phyloP scores from a whole-genome alignment of 2,113 vertebrate genomes.

The Candoia aspera region DNA sequence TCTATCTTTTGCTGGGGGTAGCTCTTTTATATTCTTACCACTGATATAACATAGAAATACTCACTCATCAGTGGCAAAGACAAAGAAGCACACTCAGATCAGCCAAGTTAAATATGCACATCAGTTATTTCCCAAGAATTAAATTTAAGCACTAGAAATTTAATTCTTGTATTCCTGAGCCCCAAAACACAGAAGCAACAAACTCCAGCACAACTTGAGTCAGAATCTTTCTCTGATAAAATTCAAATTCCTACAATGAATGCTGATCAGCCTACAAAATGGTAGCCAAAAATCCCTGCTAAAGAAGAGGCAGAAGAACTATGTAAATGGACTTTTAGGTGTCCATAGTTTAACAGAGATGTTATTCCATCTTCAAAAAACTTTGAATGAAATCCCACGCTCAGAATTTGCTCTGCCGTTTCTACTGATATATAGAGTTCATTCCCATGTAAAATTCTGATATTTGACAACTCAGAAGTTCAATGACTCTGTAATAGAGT shows the following conservation, averaged over 20 bases:
- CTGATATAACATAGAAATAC: background rate
- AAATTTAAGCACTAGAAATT: background rate
- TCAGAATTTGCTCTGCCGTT: background rate
- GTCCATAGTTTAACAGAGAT: background rate
- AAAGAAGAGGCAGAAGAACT: background rate
- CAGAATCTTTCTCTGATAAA: background rate
- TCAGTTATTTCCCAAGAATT: constrained; percentile 17
- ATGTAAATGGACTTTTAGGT: background rate
- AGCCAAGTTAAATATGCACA: background rate
- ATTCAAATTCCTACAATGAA: constrained; percentile 11
- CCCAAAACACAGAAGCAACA: background rate
- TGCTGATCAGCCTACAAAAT: background rate
- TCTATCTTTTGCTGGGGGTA: background rate
- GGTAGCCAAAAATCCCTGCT: background rate
- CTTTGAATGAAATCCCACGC: background rate
- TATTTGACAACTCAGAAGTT: background rate
- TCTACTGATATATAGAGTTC: background rate
- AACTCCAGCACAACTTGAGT: background rate
- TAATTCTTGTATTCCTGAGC: background rate
- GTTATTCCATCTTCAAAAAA: background rate
- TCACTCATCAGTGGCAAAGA: constrained; percentile 16
- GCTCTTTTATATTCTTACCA: background rate
- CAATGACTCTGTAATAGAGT: background rate
- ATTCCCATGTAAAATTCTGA: background rate
- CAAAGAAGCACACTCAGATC: constrained; percentile 22